A percentile compares a stretch with the other conserved stretches of the same genome.
These are phyloP conservation scores for Ficedula albicollis DNA, from an alignment of 2,797 vertebrate genomes.

Conservation along the genomic window DNA sequence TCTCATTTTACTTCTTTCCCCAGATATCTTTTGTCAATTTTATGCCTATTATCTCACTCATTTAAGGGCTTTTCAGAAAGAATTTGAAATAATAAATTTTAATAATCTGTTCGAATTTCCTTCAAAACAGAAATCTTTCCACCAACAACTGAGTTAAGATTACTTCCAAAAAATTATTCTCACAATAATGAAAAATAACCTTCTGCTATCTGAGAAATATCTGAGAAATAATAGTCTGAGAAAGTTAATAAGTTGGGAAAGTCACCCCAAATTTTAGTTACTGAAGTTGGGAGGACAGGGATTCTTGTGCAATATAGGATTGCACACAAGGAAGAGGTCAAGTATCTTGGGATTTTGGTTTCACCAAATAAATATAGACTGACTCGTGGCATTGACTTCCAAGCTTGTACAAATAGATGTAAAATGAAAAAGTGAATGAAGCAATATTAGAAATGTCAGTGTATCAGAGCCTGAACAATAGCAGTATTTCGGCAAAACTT, in stretches of 20 bases:
- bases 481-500: background rate
- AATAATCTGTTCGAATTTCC: background rate
- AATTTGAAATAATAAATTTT: background rate
- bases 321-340: background rate
- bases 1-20: background rate
- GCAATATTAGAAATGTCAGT: conserved; percentile 22
- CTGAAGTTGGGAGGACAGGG: background rate
- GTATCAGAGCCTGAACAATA: background rate
- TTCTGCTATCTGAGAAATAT: background rate
- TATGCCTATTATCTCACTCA: background rate
- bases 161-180: background rate
- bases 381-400: background rate
- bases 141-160: background rate
- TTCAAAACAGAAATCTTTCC: background rate
- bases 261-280: background rate
- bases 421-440: conserved; percentile 27
- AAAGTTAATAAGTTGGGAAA: background rate
- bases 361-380: background rate
- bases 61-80: background rate
- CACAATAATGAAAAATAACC: background rate
- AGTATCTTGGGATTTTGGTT: background rate
- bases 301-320: background rate
- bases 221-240: background rate
- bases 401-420: background rate
- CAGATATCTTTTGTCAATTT: background rate